Percentiles rank a stretch among this genome's conserved stretches.
Conservation (phyloP, 2,113 vertebrate genomes). For the Dunckerocampus dactyliophorus region DNA sequence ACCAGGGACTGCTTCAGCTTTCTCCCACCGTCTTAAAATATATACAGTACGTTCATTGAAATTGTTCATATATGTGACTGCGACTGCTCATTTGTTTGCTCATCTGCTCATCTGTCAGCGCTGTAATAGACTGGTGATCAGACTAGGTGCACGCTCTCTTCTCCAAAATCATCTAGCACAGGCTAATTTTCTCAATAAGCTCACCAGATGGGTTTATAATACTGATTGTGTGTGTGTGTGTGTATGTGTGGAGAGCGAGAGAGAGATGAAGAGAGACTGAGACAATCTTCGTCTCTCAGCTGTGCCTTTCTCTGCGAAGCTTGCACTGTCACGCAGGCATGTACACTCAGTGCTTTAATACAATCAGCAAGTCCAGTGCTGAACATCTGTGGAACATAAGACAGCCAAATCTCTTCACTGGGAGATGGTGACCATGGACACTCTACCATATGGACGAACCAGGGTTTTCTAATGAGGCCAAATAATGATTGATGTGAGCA, state of each 20-base stretch:
- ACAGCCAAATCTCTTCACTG: slow-evolving; percentile 45
- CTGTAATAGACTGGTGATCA: neutral
- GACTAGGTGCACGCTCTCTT: neutral
- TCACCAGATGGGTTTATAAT: slow-evolving; percentile 51
- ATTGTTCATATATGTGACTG: neutral
- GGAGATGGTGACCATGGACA: slow-evolving; percentile 54
- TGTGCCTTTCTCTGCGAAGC: slow-evolving; percentile 18
- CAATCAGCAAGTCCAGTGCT: slow-evolving; percentile 45
- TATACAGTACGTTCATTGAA: neutral
- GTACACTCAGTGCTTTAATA: slow-evolving; percentile 26
- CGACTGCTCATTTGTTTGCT: neutral
- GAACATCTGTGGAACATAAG: slow-evolving; percentile 57
- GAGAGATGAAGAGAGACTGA: too few relatives aligned
- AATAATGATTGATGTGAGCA: slow-evolving; percentile 66
- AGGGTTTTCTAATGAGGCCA: slow-evolving; percentile 51
- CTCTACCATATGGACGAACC: slow-evolving; percentile 54
- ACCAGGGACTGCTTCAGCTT: too few relatives aligned
- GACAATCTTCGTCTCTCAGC: slow-evolving; percentile 1
- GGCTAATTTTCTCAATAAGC: slow-evolving; percentile 16
- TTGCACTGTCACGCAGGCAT: slow-evolving; percentile 11
- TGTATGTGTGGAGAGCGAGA: neutral
- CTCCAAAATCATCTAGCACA: neutral
- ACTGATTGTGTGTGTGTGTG: slow-evolving; percentile 13
- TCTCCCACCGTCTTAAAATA: neutral
- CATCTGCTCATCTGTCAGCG: neutral